Conservation (phyloP, 1,140 invertebrate genomes). For the Polypedilum pembai region DNA sequence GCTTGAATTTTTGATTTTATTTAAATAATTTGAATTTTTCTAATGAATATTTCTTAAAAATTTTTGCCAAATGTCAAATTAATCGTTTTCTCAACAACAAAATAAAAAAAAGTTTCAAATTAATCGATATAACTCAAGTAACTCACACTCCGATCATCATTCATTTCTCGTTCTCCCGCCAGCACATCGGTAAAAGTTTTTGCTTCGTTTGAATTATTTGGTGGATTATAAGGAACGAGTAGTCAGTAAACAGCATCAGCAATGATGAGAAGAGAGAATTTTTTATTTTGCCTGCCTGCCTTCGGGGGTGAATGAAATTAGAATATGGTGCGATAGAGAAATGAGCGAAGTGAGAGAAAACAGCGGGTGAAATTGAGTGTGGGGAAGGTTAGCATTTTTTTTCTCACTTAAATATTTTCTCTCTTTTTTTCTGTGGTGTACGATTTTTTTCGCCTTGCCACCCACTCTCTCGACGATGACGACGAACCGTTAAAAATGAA, state of each 20-base stretch:
- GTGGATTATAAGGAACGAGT: constrained; percentile 14
- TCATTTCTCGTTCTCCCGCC: no score
- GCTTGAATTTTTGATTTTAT: no score
- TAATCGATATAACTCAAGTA: no score
- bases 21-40: no score
- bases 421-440: neutral
- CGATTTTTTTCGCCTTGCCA: neutral
- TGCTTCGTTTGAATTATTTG: constrained; percentile 26
- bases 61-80: no score
- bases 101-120: no score
- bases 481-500: neutral
- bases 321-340: neutral
- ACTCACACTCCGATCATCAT: no score
- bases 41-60: no score
- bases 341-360: neutral
- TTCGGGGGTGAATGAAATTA: neutral
- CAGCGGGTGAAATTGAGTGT: neutral
- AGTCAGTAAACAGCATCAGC: neutral
- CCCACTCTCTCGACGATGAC: neutral
- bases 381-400: neutral
- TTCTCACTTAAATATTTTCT: neutral
- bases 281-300: neutral
- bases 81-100: no score
- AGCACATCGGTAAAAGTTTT: neutral
- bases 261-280: constrained; percentile 3